phyloP scores from a whole-genome alignment of 1,140 invertebrate genomes.

The Drosophila aff. region DNA sequence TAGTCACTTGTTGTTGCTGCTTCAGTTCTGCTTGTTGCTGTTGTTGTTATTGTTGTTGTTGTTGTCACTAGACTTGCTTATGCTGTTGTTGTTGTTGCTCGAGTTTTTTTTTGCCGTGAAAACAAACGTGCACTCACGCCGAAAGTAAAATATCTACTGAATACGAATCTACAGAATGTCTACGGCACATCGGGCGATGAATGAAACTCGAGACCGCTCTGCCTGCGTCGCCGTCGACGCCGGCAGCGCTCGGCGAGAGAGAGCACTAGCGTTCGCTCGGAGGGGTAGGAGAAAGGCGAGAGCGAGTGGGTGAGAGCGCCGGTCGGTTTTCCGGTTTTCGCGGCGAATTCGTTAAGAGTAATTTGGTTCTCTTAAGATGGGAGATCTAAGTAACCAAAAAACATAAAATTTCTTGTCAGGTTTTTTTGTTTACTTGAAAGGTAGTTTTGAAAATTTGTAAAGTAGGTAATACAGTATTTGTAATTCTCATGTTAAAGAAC shows the following conservation, averaged over 20 bases:
- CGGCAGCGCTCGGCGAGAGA: constrained; percentile 10
- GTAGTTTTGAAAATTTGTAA: neutral
- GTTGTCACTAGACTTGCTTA: constrained; percentile 44
- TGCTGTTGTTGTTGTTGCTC: constrained; percentile 36
- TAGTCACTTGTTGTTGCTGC: constrained; percentile 42
- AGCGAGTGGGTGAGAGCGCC: constrained; percentile 28
- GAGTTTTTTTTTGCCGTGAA: constrained; percentile 43
- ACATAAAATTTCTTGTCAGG: neutral
- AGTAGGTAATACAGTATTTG: neutral
- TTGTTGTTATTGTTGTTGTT: constrained; percentile 36
- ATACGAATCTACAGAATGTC: neutral
- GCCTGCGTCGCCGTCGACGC: constrained; percentile 33
- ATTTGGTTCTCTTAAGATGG: constrained; percentile 3
- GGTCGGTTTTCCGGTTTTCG: constrained; percentile 56
- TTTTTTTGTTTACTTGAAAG: neutral
- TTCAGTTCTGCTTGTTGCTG: constrained; percentile 34
- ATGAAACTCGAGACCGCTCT: constrained; percentile 73
- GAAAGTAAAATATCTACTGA: constrained; percentile 74
- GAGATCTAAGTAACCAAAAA: neutral
- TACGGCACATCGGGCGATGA: constrained; percentile 60
- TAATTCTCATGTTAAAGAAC: neutral
- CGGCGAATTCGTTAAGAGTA: constrained; percentile 58
- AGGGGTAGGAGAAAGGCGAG: constrained; percentile 24
- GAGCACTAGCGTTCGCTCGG: constrained; percentile 7
- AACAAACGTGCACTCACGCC: constrained; percentile 78